phyloP scores from a whole-genome alignment of 2,888 invertebrate species.

The Andrena fulva region DNA sequence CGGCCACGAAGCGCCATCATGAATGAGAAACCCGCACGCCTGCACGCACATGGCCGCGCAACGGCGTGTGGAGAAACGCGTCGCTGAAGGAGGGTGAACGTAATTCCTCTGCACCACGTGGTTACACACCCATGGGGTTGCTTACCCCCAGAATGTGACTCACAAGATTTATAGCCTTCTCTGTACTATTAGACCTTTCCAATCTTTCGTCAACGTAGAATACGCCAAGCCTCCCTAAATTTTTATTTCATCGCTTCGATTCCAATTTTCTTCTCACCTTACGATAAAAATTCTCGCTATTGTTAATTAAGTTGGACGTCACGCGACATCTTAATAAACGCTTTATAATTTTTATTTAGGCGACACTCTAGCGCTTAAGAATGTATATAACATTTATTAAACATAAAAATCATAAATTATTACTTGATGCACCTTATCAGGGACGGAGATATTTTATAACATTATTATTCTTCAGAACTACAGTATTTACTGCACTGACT shows the following conservation, averaged over 20 bases:
- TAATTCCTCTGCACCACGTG: slow-evolving; percentile 83
- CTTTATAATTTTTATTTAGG: no score
- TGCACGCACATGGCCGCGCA: slow-evolving; percentile 65
- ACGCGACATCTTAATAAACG: no score
- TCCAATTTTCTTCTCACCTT: not conserved
- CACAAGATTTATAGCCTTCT: slow-evolving; percentile 82
- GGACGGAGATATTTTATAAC: no score
- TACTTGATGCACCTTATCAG: no score
- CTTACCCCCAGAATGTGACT: slow-evolving; percentile 78
- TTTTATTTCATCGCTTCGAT: not conserved
- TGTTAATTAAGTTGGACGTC: no score
- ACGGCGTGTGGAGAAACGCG: slow-evolving; percentile 30
- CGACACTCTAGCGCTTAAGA: no score
- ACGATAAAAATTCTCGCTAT: no score
- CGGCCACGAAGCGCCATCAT: slow-evolving; percentile 56
- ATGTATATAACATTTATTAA: no score
- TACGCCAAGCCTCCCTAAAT: not conserved
- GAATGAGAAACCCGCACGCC: slow-evolving; percentile 69
- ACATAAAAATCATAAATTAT: no score
- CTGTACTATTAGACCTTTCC: slow-evolving; percentile 69
- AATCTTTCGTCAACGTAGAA: slow-evolving; percentile 66
- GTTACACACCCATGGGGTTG: slow-evolving; percentile 74
- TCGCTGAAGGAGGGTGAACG: slow-evolving; percentile 65
- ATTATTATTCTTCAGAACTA: no score
- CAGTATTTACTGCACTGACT: no score